Evolutionary conservation across 2,113 vertebrate genomes (phyloP), one percentile per base, ranked within the genome.

Genomic region (Alouatta palliata): DNA sequence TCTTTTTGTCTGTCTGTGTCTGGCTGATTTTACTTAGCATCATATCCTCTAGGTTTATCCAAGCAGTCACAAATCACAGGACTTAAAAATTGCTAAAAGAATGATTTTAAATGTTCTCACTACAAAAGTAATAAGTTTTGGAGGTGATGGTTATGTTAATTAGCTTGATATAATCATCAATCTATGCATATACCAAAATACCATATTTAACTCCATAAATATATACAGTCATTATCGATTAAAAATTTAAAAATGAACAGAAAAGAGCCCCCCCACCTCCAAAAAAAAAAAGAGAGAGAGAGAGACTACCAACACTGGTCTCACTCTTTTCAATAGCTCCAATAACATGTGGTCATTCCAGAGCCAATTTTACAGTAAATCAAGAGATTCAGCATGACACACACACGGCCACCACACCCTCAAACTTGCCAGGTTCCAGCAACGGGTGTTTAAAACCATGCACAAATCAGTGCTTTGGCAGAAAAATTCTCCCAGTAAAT

Each of bases 381-480:
- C 43, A 8, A 75, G 32, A 35, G 30, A 12, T 10, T 3, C 8
- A 1, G 9, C 16, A 4, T 8, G 12, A 32, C n/a, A 86, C 32
- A 54, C 17, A 37, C 6, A 4, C 5, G 40, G 0, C 23, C 68
- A 30, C 35, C 12, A 0, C 6, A 43, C 66, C 27, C 4, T 5
- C 40, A 20, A 25, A 12, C 8, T 30, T 12, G 2, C 52, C 81
- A 16, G 30, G 23, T 32, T 27, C n/a, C 35, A 77, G 12, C 66
- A n/a, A 21, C 25, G 3, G 20, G 30, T 35, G 49, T 54, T 7
- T 47, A n/a, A 58, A 76, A 32, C 6, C 30, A 47, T 25, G 11
- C 47, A 9, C n/a, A 61, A 30, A 1, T 43, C 64, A 58, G 21
- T 10, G 4, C 17, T n/a, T 35, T 17, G 30, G 32, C 58, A 75